Conservation (phyloP, 2,888 invertebrate species). For the Cephus sareptanus region DNA sequence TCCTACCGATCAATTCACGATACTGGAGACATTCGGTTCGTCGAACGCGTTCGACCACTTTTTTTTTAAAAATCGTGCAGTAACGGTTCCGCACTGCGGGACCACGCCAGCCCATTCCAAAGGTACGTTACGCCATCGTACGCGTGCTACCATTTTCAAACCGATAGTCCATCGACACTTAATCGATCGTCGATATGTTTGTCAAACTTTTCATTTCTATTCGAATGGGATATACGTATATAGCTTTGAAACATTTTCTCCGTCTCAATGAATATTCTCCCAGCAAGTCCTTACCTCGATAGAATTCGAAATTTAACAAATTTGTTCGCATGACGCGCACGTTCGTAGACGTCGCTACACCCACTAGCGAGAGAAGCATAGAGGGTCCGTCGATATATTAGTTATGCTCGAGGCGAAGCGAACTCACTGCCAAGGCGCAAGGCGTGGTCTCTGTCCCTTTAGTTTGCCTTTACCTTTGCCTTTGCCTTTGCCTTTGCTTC, state of each 20-base stretch:
- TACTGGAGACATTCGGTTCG: constrained; percentile 4
- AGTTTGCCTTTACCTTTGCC: constrained; percentile 29
- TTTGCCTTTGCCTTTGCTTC: constrained; percentile 20
- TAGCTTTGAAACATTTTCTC: not conserved
- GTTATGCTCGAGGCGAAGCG: constrained; percentile 46
- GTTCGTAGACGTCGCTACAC: constrained; percentile 17
- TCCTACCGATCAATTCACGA: not conserved
- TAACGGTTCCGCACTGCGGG: constrained; percentile 4
- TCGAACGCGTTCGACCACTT: constrained; percentile 2
- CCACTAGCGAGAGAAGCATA: constrained; percentile 9
- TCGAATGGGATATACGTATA: not conserved
- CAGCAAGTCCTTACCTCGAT: not conserved
- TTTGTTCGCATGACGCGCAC: constrained; percentile 12
- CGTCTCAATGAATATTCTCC: not conserved
- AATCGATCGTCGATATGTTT: not conserved
- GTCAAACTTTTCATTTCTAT: not conserved
- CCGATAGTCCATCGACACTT: not conserved
- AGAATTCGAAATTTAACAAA: not conserved
- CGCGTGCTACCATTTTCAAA: not conserved
- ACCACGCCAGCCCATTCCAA: not conserved
- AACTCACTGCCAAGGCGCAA: constrained; percentile 41
- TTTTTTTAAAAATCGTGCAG: constrained; percentile 3
- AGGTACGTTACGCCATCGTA: not conserved
- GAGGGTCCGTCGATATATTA: constrained; percentile 47
- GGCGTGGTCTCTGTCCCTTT: constrained; percentile 49